Evolutionary conservation across 2,113 vertebrate genomes (phyloP), one percentile per base, ranked within the genome.

Genomic region (Toxotes jaculatrix): DNA sequence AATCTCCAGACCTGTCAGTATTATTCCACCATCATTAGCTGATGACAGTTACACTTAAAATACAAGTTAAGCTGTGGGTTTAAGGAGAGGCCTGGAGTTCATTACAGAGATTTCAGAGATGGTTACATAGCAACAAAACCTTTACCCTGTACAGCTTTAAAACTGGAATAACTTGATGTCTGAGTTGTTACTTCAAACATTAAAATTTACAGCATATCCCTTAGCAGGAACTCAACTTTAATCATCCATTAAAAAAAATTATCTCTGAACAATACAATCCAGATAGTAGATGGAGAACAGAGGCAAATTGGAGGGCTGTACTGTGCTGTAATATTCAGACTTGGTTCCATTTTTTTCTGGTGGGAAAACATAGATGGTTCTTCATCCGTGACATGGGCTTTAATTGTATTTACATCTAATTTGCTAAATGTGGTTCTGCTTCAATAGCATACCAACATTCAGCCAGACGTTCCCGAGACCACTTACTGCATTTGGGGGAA

Each of bases 1-100:
- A 60, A 32, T 62, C n/a, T 75, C 47, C n/a, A 75, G 61, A 56
- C 17, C 17, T 34, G 23, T 65, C 36, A 42, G 6, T 7, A 74
- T 74, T 11, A 40, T 53, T 8, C 14, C 34, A 21, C 34, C 4
- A 13, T 49, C 32, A 47, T 45, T 8, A 47, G 31, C 49, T 64
- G 34, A 63, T 34, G 51, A 7, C 10, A 23, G 6, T 14, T n/a
- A 55, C 36, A 53, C 27, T 60, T 7, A 60, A 32, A 45, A 17
- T 13, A 56, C 21, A 60, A 56, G 63, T 64, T 16, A 9, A 31
- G 27, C 17, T 7, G 11, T 23, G 59, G 31, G 67, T 34, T 79
- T 5, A 27, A 45, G 19, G 7, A 45, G 47, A 56, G 27, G 23
- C 10, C 77, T 36, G 61, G 51, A 64, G 17, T 60, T 60, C 32